Conservation (phyloP, 2,888 invertebrate species). For the Brenthis daphne region DNA sequence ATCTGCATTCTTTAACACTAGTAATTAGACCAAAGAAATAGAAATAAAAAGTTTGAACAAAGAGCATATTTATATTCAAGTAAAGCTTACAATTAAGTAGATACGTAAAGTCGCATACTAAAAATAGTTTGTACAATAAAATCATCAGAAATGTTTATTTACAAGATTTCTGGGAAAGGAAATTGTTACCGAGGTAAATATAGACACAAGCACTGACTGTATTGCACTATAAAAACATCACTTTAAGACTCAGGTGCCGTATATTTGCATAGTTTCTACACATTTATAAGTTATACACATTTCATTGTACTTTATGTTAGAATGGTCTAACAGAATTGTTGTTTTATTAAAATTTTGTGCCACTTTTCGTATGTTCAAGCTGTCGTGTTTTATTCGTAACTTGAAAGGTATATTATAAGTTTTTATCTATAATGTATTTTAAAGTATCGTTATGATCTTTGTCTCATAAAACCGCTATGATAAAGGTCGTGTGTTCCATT, state of each 20-base stretch:
- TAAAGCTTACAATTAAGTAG: not conserved
- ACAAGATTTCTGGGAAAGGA: conserved; percentile 5
- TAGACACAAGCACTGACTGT: conserved; percentile 20
- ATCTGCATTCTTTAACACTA: too few relatives aligned
- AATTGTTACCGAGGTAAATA: conserved; percentile 15
- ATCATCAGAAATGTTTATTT: conserved; percentile 3
- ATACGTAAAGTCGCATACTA: not conserved
- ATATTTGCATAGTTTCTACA: conserved; percentile 26
- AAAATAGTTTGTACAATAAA: not conserved
- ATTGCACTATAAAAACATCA: conserved; percentile 39
- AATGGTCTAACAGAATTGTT: conserved; percentile 21
- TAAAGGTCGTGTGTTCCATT: too few relatives aligned
- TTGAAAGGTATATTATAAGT: not conserved
- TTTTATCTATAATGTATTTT: too few relatives aligned
- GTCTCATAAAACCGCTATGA: too few relatives aligned
- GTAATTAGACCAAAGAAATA: too few relatives aligned
- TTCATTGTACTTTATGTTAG: conserved; percentile 38
- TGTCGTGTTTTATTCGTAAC: not conserved
- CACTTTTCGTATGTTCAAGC: conserved; percentile 4
- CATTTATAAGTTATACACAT: conserved; percentile 19
- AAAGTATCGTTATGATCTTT: too few relatives aligned
- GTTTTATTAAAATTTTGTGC: conserved; percentile 17
- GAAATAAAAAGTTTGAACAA: too few relatives aligned
- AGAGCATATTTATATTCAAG: not conserved
- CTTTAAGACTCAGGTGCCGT: conserved; percentile 18